A percentile compares a stretch with the other conserved stretches of the same genome.
These are phyloP conservation scores for Epinotia ramella DNA, from an alignment of 2,888 invertebrate genomes.

Conservation along the genomic window DNA sequence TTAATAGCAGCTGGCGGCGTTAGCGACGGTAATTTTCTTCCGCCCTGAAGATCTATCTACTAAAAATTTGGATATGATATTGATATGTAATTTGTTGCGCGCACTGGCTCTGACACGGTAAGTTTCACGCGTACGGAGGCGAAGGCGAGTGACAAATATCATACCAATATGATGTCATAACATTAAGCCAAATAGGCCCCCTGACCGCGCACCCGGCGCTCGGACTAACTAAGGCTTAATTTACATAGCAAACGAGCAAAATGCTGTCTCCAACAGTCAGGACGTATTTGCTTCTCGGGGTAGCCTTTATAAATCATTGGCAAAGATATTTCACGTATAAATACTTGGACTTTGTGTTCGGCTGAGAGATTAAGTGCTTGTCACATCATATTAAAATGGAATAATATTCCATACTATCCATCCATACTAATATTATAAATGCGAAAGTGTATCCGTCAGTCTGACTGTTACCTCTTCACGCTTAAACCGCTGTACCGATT, in stretches of 20 bases:
- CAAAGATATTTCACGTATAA: constrained; percentile 12
- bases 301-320: constrained; percentile 21
- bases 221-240: constrained; percentile 70
- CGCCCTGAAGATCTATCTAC: constrained; percentile 50
- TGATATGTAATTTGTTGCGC: background rate
- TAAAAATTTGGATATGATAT: background rate
- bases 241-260: constrained; percentile 74
- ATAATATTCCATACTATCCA: no score
- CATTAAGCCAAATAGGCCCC: constrained; percentile 45
- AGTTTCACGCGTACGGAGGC: background rate
- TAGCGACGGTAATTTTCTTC: constrained; percentile 57
- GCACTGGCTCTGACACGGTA: background rate
- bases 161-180: background rate
- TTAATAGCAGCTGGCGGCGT: constrained; percentile 56
- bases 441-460: no score
- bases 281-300: constrained; percentile 28
- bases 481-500: no score
- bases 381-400: no score
- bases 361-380: background rate
- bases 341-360: background rate
- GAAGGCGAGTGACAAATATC: background rate
- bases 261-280: constrained; percentile 58
- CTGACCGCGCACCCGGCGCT: constrained; percentile 57
- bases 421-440: no score
- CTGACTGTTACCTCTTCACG: no score